These are phyloP conservation scores for Papilio machaon DNA, from an alignment of 1,140 invertebrate genomes.

Conservation along the genomic window DNA sequence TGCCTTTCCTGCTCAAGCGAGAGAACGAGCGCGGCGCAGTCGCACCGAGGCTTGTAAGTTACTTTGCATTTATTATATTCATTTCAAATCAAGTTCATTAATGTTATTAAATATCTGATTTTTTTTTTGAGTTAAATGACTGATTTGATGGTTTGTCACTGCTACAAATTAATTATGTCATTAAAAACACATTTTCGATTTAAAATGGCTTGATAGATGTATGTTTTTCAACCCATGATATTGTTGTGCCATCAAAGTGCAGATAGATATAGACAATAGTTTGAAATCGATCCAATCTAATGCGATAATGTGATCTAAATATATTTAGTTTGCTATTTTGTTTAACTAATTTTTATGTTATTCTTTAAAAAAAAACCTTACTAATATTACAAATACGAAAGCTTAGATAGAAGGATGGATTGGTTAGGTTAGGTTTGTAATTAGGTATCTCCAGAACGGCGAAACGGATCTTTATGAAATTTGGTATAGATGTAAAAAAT, in stretches of 20 bases:
- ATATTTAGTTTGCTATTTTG: neutral
- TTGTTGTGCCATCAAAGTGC: too few species aligned
- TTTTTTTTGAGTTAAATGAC: too few species aligned
- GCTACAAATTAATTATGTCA: neutral
- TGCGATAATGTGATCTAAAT: neutral
- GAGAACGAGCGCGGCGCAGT: conserved; percentile 70
- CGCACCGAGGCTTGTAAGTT: conserved; percentile 69
- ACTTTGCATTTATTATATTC: neutral
- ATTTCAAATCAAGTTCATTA: neutral
- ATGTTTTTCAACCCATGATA: neutral
- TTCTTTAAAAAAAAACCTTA: too few species aligned
- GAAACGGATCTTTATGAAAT: too few species aligned
- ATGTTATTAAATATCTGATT: neutral
- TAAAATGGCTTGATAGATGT: neutral
- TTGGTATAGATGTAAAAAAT: too few species aligned
- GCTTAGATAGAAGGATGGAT: too few species aligned
- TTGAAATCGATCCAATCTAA: neutral
- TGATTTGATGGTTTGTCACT: neutral
- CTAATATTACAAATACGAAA: too few species aligned
- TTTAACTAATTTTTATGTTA: too few species aligned
- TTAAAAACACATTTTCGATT: neutral
- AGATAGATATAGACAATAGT: neutral
- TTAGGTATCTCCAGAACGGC: too few species aligned
- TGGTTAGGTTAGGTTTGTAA: too few species aligned
- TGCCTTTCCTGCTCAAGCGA: conserved; percentile 76